These are phyloP conservation scores for Brienomyrus brachyistius DNA, from an alignment of 2,113 vertebrate species.

Conservation along the genomic window DNA sequence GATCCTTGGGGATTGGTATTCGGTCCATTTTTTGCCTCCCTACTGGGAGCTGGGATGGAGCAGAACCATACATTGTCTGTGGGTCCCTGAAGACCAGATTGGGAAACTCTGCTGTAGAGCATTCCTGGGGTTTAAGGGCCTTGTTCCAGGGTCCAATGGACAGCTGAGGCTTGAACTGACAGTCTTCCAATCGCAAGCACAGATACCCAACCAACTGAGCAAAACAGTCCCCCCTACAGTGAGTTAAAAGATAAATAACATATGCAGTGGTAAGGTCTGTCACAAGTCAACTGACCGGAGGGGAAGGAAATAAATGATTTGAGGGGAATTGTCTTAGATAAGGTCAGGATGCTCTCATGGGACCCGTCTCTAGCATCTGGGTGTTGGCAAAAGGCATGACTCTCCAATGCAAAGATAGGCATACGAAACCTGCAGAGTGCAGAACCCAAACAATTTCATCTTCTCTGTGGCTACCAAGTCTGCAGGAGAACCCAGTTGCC, in stretches of 20 bases:
- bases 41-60: background rate
- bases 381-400: background rate
- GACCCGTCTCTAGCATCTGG: background rate
- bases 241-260: background rate
- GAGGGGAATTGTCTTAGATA: background rate
- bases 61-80: background rate
- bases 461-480: background rate
- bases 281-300: background rate
- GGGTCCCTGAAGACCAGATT: background rate
- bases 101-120: background rate
- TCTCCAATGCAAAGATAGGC: background rate
- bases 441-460: background rate
- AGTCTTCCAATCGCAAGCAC: background rate
- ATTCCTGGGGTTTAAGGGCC: background rate
- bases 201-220: background rate
- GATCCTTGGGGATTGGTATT: background rate
- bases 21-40: background rate
- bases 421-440: background rate
- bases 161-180: background rate
- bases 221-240: background rate
- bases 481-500: background rate
- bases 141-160: background rate
- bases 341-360: background rate
- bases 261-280: background rate
- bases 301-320: background rate